phyloP scores from a whole-genome alignment of 1,140 invertebrate genomes.

The Drosophila equinoxialis region DNA sequence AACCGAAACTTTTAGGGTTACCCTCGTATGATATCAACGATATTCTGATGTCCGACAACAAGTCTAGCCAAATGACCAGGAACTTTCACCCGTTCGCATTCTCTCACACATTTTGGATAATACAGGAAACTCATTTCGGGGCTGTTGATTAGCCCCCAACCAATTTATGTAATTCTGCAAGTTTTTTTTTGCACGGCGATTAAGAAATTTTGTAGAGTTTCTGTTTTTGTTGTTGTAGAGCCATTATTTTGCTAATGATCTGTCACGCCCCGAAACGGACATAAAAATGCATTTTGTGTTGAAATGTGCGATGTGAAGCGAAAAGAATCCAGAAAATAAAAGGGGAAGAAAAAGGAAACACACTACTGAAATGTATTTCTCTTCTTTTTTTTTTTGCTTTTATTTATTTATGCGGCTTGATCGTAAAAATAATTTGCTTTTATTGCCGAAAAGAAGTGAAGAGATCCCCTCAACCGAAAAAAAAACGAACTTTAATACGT shows the following conservation, averaged over 20 bases:
- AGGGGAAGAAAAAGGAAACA: conserved; percentile 14
- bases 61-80: conserved; percentile 2
- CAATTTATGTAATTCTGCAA: conserved; percentile 7
- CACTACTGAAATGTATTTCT: conserved; percentile 53
- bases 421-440: conserved; percentile 80
- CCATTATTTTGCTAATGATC: conserved; percentile 55
- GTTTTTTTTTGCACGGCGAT: conserved; percentile 23
- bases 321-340: conserved; percentile 3
- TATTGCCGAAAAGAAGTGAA: conserved; percentile 60
- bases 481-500: conserved; percentile 58
- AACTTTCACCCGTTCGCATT: conserved; percentile 3
- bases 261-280: conserved; percentile 61
- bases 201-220: conserved; percentile 50
- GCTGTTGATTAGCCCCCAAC: conserved; percentile 1
- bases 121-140: conserved; percentile 3
- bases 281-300: conserved; percentile 70
- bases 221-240: conserved; percentile 17
- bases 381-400: conserved; percentile 41
- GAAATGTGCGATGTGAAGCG: conserved; percentile 23
- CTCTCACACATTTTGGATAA: neutral
- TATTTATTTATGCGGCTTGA: conserved; percentile 74
- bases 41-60: neutral
- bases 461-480: conserved; percentile 48
- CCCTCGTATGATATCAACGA: neutral
- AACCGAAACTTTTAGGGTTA: neutral